These are phyloP conservation scores for Papilio demoleus DNA, from an alignment of 2,888 invertebrate species.

Conservation along the genomic window DNA sequence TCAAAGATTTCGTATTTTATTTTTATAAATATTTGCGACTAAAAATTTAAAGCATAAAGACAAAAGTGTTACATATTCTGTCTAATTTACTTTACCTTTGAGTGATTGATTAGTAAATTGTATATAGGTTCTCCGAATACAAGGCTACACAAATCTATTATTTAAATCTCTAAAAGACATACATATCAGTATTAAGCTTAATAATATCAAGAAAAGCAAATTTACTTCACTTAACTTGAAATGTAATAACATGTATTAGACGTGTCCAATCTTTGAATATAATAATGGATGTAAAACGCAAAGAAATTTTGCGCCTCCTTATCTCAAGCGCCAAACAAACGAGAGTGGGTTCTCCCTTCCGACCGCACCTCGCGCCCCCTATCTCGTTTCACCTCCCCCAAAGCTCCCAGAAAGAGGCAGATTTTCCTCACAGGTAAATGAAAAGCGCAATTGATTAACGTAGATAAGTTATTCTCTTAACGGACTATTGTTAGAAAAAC, in stretches of 20 bases:
- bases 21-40: too few relatives aligned
- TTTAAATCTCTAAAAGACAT: too few relatives aligned
- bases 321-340: conserved; percentile 31
- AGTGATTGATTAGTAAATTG: too few relatives aligned
- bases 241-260: conserved; percentile 11
- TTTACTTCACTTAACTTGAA: neutral
- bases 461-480: conserved; percentile 45
- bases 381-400: conserved; percentile 41
- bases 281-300: conserved; percentile 36
- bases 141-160: too few relatives aligned
- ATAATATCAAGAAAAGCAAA: neutral
- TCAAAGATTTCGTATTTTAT: neutral
- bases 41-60: too few relatives aligned
- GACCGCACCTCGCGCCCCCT: conserved; percentile 28
- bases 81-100: too few relatives aligned
- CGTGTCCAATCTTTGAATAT: conserved; percentile 37
- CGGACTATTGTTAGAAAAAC: conserved; percentile 20
- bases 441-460: conserved; percentile 51
- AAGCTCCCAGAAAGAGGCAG: conserved; percentile 41
- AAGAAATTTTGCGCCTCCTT: conserved; percentile 35
- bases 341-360: conserved; percentile 31
- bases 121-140: too few relatives aligned
- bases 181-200: too few relatives aligned
- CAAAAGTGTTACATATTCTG: too few relatives aligned
- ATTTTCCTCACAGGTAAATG: conserved; percentile 48